Conservation (phyloP, 2,797 vertebrate species). For the Oreochromis mossambicus region DNA sequence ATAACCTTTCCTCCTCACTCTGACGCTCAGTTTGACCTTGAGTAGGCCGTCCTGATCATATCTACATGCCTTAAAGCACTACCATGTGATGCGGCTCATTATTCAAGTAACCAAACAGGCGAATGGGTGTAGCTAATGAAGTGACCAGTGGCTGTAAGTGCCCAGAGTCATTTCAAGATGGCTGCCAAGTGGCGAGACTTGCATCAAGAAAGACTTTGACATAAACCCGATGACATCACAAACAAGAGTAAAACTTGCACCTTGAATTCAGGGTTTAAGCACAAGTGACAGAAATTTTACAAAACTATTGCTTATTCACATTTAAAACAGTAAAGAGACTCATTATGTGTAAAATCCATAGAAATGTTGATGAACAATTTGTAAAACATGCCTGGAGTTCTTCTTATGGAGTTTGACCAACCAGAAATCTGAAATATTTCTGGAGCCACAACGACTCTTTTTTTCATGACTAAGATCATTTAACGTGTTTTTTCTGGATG, state of each 20-base stretch:
- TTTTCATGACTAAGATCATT: not conserved
- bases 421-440: not conserved
- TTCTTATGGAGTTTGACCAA: not conserved
- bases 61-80: not conserved
- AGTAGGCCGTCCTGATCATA: not conserved
- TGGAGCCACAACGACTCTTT: not conserved
- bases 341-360: not conserved
- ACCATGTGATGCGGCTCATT: not conserved
- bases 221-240: too few relatives aligned
- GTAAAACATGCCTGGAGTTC: not conserved
- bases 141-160: not conserved
- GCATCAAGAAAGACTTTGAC: too few relatives aligned
- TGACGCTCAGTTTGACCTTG: not conserved
- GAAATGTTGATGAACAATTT: not conserved
- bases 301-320: not conserved
- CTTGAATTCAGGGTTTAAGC: not conserved
- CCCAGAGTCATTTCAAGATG: not conserved
- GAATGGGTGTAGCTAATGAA: not conserved
- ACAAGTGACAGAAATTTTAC: not conserved
- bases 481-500: not conserved
- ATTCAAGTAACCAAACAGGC: not conserved
- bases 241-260: not conserved
- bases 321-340: not conserved
- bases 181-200: not conserved
- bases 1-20: not conserved